phyloP scores from a whole-genome alignment of 1,140 invertebrate genomes.

The Euwallacea similis region DNA sequence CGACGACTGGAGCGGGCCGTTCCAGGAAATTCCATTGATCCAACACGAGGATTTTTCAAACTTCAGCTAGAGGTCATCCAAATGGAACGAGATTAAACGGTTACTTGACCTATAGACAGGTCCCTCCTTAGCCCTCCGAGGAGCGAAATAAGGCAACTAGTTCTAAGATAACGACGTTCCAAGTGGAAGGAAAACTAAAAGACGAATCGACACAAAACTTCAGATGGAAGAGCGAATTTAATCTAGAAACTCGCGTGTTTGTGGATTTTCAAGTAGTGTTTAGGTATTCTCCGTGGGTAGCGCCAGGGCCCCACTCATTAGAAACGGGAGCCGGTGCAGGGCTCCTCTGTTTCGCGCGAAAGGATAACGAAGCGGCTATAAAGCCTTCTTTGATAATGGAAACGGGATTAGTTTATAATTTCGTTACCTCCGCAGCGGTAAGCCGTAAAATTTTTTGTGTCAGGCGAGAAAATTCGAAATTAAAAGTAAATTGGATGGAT shows the following conservation, averaged over 20 bases:
- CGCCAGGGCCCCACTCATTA: conserved; percentile 44
- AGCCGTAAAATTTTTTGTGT: conserved; percentile 19
- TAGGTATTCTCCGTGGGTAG: conserved; percentile 51
- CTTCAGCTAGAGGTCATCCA: too few species aligned
- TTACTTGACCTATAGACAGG: too few species aligned
- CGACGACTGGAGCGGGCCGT: too few species aligned
- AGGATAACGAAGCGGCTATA: conserved; percentile 48
- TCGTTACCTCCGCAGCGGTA: conserved; percentile 33
- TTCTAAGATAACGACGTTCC: conserved; percentile 52
- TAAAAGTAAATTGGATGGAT: background rate
- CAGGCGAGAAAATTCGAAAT: conserved; percentile 1
- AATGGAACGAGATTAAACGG: too few species aligned
- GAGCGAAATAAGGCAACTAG: too few species aligned
- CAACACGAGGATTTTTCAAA: too few species aligned
- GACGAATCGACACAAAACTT: conserved; percentile 54
- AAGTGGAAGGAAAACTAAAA: conserved; percentile 51
- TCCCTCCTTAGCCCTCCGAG: too few species aligned
- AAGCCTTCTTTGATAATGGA: conserved; percentile 49
- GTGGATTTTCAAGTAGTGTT: conserved; percentile 54
- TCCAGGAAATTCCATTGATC: too few species aligned
- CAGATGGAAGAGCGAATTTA: conserved; percentile 49
- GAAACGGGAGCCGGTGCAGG: conserved; percentile 32
- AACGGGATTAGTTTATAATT: conserved; percentile 48
- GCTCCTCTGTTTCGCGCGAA: conserved; percentile 38
- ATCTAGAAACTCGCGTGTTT: conserved; percentile 49